Conservation (phyloP, 2,113 vertebrate species). For the Aspidoscelis tigris region DNA sequence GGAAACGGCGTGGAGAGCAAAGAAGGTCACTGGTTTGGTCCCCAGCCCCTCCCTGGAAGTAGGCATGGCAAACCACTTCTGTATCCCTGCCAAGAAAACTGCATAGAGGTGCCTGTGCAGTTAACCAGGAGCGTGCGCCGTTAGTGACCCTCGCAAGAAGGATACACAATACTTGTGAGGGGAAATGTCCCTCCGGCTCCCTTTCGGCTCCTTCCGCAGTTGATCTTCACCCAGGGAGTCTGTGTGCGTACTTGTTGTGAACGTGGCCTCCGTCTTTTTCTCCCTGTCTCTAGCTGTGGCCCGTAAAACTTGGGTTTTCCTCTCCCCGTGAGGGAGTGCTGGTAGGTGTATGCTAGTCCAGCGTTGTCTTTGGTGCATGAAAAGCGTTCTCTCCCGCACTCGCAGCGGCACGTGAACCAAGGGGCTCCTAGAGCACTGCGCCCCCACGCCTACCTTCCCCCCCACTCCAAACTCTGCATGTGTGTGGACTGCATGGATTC, state of each 20-base stretch:
- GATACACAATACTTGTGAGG: not conserved
- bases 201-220: too few relatives aligned
- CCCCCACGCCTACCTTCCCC: conserved; percentile 29
- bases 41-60: too few relatives aligned
- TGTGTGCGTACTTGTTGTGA: conserved; percentile 40
- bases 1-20: too few relatives aligned
- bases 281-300: conserved; percentile 86
- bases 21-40: too few relatives aligned
- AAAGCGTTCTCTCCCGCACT: not conserved
- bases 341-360: conserved; percentile 85
- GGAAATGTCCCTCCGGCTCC: not conserved
- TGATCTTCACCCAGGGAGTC: not conserved
- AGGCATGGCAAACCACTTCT: too few relatives aligned
- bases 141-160: too few relatives aligned
- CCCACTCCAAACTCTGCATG: conserved; percentile 38
- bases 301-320: conserved; percentile 94
- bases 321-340: conserved; percentile 92
- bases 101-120: too few relatives aligned
- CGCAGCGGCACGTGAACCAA: too few relatives aligned
- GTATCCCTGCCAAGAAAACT: too few relatives aligned
- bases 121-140: too few relatives aligned
- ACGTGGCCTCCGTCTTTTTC: conserved; percentile 76
- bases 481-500: conserved; percentile 5
- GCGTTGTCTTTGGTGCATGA: conserved; percentile 51
- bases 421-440: conserved; percentile 59